Evolutionary conservation across 2,113 vertebrate genomes (phyloP), one percentile per base, ranked within the genome.

Genomic region (Sceloporus undulatus): DNA sequence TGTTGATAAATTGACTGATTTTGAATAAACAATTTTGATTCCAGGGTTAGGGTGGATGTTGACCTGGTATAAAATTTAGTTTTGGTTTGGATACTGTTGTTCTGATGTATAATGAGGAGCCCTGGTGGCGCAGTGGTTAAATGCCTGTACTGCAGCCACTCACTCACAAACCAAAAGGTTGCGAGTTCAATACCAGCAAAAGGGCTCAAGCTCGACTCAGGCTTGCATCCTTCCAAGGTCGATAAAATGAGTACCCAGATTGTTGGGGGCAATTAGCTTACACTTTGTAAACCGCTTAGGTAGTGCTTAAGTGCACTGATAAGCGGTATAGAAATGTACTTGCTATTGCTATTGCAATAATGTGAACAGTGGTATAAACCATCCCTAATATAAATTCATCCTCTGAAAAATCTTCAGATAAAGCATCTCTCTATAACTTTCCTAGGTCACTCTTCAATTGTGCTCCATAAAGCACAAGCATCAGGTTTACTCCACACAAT

Each of bases 361-460:
- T 34, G 40, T 79, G 48, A 74, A 42, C 8, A 42, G 23, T 5
- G 27, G 34, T n/a, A 38, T 74, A 65, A 82, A 42, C 27, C 7
- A n/a, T 66, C 2, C 16, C 40, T 54, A 27, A 77, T 27, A 62
- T 65, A 65, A n/a, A 85, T 16, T 66, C 14, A 25, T 85, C 27
- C 62, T 78, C 84, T 29, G 73, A 75, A 85, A 84, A 73, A 10
- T 19, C 82, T 74, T 29, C 82, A 74, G 9, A 25, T n/a, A 84
- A 59, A 52, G 8, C 25, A 34, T 54, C 42, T 2, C 42, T 59
- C 18, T 78, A 62, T 56, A 48, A 19, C 18, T 65, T 42, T 18
- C n/a, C 29, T 27, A 25, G 71, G 10, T 40, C 38, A n/a, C 9
- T 66, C 76, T 62, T n/a, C 18, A 52, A n/a, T 21, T 86, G 38